phyloP scores from a whole-genome alignment of 2,797 vertebrate genomes.

The Anomalospiza imberbis region DNA sequence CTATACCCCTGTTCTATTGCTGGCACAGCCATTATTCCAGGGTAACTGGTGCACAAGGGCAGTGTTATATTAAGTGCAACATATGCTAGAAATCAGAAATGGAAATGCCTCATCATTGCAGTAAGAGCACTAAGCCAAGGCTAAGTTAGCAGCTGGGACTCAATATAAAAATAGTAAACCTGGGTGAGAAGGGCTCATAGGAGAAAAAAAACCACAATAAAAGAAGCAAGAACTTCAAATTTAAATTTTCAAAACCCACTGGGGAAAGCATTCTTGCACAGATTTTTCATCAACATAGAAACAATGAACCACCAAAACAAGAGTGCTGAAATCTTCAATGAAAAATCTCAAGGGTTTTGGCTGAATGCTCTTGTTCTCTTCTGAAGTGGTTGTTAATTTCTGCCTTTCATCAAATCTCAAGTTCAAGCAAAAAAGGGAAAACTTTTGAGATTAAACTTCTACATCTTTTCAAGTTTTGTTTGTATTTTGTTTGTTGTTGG shows the following conservation, averaged over 20 bases:
- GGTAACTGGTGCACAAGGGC: slow-evolving; percentile 47
- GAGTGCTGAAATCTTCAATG: background rate
- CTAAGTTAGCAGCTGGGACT: slow-evolving; percentile 63
- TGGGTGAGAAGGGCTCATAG: slow-evolving; percentile 28
- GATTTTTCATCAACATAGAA: slow-evolving; percentile 29
- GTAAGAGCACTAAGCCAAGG: slow-evolving; percentile 50
- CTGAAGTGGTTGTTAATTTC: slow-evolving; percentile 38
- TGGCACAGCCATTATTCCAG: slow-evolving; percentile 37
- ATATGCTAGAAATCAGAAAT: slow-evolving; percentile 61
- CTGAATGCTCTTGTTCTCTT: slow-evolving; percentile 4
- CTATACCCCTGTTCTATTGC: background rate
- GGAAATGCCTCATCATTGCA: slow-evolving; percentile 53
- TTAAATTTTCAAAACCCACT: slow-evolving; percentile 20
- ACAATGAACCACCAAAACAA: background rate
- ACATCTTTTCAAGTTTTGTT: background rate
- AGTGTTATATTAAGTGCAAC: slow-evolving; percentile 53
- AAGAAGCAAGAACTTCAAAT: slow-evolving; percentile 25
- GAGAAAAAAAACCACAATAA: slow-evolving; percentile 49
- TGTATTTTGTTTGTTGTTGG: background rate
- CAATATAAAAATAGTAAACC: slow-evolving; percentile 61
- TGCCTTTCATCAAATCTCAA: slow-evolving; percentile 16
- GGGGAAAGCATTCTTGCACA: background rate
- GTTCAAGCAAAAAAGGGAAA: background rate
- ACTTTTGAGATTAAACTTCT: background rate
- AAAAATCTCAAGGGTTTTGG: slow-evolving; percentile 35